These are phyloP conservation scores for Jacana jacana DNA, from an alignment of 2,113 vertebrate genomes.

Conservation along the genomic window DNA sequence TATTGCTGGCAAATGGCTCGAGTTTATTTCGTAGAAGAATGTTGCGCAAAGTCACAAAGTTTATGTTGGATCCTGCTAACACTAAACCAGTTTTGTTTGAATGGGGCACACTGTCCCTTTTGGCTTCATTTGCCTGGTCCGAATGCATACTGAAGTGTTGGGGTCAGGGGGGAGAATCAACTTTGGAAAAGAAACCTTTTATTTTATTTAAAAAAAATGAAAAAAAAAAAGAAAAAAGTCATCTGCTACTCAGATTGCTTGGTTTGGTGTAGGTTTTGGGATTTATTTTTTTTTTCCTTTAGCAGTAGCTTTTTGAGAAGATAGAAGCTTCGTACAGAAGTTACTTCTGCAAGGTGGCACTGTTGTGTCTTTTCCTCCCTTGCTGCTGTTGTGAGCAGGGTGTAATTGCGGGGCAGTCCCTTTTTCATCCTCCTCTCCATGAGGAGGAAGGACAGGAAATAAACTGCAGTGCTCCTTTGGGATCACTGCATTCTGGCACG, in stretches of 20 bases:
- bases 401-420: background rate
- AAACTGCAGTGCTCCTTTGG: background rate
- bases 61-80: slow-evolving; percentile 16
- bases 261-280: background rate
- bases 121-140: background rate
- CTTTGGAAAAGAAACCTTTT: background rate
- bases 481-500: background rate
- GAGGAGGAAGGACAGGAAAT: background rate
- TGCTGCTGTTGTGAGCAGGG: background rate
- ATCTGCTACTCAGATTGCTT: background rate
- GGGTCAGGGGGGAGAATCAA: background rate
- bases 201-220: background rate
- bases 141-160: background rate
- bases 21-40: slow-evolving; percentile 55
- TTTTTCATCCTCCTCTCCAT: background rate
- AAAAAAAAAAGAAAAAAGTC: too few species aligned
- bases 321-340: background rate
- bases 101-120: background rate
- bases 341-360: slow-evolving; percentile 37
- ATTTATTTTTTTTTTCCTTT: background rate
- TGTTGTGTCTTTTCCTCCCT: background rate
- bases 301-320: background rate
- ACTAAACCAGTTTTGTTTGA: slow-evolving; percentile 32
- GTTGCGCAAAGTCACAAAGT: slow-evolving; percentile 1
- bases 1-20: slow-evolving; percentile 34